These are phyloP conservation scores for Drosophila nebulosa DNA, from an alignment of 1,140 invertebrate genomes.

Conservation along the genomic window DNA sequence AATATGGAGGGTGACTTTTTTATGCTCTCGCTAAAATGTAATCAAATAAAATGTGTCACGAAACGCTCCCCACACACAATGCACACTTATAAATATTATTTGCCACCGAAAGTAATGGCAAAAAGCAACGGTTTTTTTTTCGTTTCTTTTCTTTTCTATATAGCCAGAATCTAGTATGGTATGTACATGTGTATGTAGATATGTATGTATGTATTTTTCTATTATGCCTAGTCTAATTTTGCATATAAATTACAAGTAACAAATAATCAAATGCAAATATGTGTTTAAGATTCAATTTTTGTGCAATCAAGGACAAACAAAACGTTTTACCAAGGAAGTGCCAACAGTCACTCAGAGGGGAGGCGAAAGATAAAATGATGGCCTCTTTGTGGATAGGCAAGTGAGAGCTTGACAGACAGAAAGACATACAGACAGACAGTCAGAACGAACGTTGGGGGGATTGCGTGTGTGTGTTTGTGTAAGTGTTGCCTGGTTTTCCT, in stretches of 20 bases:
- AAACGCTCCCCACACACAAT: conserved; percentile 27
- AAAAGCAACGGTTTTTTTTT: conserved; percentile 8
- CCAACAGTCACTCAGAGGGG: not conserved
- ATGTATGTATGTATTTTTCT: not conserved
- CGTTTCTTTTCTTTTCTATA: too few species aligned
- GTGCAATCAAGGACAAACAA: conserved; percentile 59
- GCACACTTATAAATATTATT: not conserved
- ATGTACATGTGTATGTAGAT: not conserved
- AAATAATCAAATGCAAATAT: conserved; percentile 79
- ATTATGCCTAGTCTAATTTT: conserved; percentile 55
- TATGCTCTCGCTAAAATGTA: conserved; percentile 24
- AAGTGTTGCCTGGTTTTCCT: not conserved
- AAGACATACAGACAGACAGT: conserved; percentile 10
- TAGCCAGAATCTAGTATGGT: not conserved
- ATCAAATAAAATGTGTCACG: conserved; percentile 72
- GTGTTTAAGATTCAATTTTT: conserved; percentile 71
- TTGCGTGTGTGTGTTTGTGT: not conserved
- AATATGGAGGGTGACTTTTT: not conserved
- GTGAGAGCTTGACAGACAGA: conserved; percentile 22
- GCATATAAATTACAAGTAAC: conserved; percentile 72
- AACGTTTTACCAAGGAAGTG: conserved; percentile 23
- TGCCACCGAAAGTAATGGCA: conserved; percentile 37
- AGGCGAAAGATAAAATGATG: not conserved
- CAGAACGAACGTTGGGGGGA: not conserved
- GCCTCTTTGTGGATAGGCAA: not conserved